Conservation (phyloP, 2,888 invertebrate species). For the Tetranychus piercei region DNA sequence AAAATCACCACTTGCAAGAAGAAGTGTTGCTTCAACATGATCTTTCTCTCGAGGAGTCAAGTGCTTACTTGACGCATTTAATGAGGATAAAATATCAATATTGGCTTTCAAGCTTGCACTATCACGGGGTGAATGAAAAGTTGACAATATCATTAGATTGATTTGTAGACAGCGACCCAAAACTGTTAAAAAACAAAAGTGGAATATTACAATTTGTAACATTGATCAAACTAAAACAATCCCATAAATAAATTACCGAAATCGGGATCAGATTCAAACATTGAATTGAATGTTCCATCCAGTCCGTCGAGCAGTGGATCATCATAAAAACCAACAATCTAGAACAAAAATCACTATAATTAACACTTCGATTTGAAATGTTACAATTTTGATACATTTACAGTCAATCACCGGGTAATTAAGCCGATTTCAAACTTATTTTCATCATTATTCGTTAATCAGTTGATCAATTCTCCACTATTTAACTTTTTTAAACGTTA, state of each 20-base stretch:
- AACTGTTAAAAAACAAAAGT: slow-evolving; percentile 30
- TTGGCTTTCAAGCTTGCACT: slow-evolving; percentile 31
- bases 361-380: too few species aligned
- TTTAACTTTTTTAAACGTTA: too few species aligned
- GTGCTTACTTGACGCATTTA: slow-evolving; percentile 20
- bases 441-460: too few species aligned
- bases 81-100: slow-evolving; percentile 30
- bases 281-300: slow-evolving; percentile 31
- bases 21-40: slow-evolving; percentile 34
- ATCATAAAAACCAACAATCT: slow-evolving; percentile 33
- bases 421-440: too few species aligned
- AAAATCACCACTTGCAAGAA: slow-evolving; percentile 34
- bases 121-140: slow-evolving; percentile 30
- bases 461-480: too few species aligned
- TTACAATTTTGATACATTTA: too few species aligned
- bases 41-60: slow-evolving; percentile 32
- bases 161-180: slow-evolving; percentile 35
- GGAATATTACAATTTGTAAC: neutral
- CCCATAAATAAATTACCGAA: slow-evolving; percentile 32
- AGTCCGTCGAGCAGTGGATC: slow-evolving; percentile 35
- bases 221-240: slow-evolving; percentile 6
- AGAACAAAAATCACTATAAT: too few species aligned
- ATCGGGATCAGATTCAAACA: slow-evolving; percentile 35
- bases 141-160: slow-evolving; percentile 36
- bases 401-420: too few species aligned